Evolutionary conservation across 2,888 invertebrate species (phyloP).

Genomic region (Glyphotaelius pellucidus): DNA sequence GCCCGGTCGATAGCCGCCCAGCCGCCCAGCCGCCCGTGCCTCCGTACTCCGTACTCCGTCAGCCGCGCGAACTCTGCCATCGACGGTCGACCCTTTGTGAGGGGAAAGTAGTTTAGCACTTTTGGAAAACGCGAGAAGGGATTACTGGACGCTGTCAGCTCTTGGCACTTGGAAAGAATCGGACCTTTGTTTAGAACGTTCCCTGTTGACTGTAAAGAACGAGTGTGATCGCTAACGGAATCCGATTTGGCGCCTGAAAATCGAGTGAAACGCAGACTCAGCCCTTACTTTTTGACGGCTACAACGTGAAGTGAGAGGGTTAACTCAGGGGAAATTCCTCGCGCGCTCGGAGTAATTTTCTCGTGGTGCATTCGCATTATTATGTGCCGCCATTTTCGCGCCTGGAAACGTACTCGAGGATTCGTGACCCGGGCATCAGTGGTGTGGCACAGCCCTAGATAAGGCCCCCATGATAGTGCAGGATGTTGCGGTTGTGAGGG

Average conservation of each 20-base stretch:
- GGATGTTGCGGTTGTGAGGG: conserved; percentile 69
- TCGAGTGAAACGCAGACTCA: background rate
- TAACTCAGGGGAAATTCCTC: background rate
- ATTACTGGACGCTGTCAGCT: conserved; percentile 67
- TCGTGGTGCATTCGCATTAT: conserved; percentile 52
- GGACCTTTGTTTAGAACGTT: background rate
- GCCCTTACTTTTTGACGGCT: background rate
- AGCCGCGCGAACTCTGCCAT: conserved; percentile 69
- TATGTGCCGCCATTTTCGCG: conserved; percentile 62
- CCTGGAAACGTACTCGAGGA: conserved; percentile 27
- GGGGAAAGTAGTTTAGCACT: background rate
- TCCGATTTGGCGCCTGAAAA: background rate
- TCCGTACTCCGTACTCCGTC: background rate
- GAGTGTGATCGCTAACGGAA: background rate
- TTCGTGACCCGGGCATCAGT: conserved; percentile 47
- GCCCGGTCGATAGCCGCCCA: conserved; percentile 71
- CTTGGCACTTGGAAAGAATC: background rate
- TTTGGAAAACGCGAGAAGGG: conserved; percentile 26
- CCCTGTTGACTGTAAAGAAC: background rate
- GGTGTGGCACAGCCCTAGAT: conserved; percentile 55
- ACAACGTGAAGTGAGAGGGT: background rate
- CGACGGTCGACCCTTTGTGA: conserved; percentile 69
- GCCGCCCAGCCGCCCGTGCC: conserved; percentile 68
- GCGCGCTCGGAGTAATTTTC: conserved; percentile 5
- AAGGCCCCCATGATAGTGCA: conserved; percentile 67